phyloP scores from a whole-genome alignment of 1,140 invertebrate species.

The Psix sp. region DNA sequence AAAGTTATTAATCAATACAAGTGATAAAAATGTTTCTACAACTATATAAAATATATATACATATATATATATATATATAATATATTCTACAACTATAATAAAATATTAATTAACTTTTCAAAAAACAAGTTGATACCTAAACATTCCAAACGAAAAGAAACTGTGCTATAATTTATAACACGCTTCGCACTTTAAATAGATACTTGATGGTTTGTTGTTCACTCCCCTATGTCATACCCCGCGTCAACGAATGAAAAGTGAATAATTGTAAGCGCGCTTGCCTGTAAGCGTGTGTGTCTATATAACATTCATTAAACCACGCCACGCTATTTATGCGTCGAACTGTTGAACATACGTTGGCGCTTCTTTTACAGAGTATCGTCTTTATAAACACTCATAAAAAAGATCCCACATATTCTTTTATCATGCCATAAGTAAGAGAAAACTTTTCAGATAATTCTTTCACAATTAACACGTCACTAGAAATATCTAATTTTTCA shows the following conservation, averaged over 20 bases:
- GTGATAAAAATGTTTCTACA: no score
- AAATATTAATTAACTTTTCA: no score
- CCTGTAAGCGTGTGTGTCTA: constrained; percentile 19
- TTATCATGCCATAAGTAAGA: constrained; percentile 5
- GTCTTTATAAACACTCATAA: not conserved
- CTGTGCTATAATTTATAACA: constrained; percentile 33
- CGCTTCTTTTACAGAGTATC: constrained; percentile 19
- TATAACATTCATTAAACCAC: constrained; percentile 51
- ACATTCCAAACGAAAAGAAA: constrained; percentile 19
- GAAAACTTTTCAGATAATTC: no score
- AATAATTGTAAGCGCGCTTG: constrained; percentile 44
- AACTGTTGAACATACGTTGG: constrained; percentile 33
- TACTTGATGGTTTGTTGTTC: constrained; percentile 52
- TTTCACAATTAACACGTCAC: no score
- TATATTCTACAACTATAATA: no score
- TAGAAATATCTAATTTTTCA: no score
- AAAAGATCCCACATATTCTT: not conserved
- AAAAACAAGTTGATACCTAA: no score
- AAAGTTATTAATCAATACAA: no score
- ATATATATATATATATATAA: no score
- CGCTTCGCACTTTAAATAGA: constrained; percentile 45
- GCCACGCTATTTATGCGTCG: constrained; percentile 34
- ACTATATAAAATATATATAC: no score
- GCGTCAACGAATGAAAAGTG: constrained; percentile 54
- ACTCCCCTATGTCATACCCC: constrained; percentile 21